Evolutionary conservation across 2,888 invertebrate species (phyloP).

Genomic region (Endomychus coccineus): DNA sequence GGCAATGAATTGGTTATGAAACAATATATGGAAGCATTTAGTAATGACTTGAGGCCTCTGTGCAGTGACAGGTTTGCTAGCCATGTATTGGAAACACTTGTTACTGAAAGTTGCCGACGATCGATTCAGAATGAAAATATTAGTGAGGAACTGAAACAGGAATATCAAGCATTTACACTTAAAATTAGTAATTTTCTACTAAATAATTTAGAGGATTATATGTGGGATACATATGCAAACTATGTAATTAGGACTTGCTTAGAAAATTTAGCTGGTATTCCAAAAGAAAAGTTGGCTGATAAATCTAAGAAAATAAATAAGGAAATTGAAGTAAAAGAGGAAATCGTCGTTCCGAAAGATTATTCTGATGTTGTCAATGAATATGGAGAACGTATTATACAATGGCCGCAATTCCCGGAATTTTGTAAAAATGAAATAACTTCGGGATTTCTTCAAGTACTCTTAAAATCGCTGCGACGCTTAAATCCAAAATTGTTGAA

Average conservation of each 20-base stretch:
- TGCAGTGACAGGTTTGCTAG: slow-evolving; percentile 72
- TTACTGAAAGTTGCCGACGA: slow-evolving; percentile 50
- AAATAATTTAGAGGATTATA: slow-evolving; percentile 80
- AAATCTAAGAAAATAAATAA: slow-evolving; percentile 23
- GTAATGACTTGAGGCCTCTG: slow-evolving; percentile 59
- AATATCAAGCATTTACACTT: slow-evolving; percentile 57
- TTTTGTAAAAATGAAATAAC: slow-evolving; percentile 62
- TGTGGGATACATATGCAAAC: slow-evolving; percentile 70
- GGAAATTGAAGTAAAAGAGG: slow-evolving; percentile 14
- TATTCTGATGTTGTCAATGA: slow-evolving; percentile 57
- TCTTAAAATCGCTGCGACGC: slow-evolving; percentile 55
- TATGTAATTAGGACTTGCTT: slow-evolving; percentile 67
- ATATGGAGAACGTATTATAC: slow-evolving; percentile 54
- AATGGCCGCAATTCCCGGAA: slow-evolving; percentile 74
- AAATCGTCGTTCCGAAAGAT: slow-evolving; percentile 45
- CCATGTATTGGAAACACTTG: slow-evolving; percentile 67
- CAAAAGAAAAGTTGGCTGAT: slow-evolving; percentile 44
- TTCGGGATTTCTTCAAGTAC: slow-evolving; percentile 63
- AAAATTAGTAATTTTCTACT: slow-evolving; percentile 68
- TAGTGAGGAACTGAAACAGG: slow-evolving; percentile 37
- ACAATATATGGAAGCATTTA: slow-evolving; percentile 55
- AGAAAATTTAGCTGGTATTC: slow-evolving; percentile 62
- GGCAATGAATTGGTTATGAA: slow-evolving; percentile 57
- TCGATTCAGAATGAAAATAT: slow-evolving; percentile 39
- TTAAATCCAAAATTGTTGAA: slow-evolving; percentile 50